phyloP scores from a whole-genome alignment of 1,140 invertebrate species.

The Heliothis virescens region DNA sequence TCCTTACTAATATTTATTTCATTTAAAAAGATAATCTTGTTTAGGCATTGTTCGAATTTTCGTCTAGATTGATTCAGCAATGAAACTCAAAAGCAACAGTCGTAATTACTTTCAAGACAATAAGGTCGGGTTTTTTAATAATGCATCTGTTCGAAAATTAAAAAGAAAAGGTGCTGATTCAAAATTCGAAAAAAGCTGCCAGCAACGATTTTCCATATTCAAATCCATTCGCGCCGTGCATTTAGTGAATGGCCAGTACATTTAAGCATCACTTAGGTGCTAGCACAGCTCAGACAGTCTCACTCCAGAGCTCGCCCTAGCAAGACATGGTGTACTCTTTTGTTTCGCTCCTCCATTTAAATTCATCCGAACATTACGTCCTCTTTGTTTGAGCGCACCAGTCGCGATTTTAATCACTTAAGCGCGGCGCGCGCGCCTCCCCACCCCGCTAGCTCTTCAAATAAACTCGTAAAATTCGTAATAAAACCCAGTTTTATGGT shows the following conservation, averaged over 20 bases:
- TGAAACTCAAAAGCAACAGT: no score
- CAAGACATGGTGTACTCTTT: conserved; percentile 56
- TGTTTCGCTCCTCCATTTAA: conserved; percentile 73
- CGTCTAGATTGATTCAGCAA: no score
- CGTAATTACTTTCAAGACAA: no score
- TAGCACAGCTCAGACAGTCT: conserved; percentile 27
- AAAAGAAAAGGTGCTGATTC: no score
- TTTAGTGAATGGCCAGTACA: background rate
- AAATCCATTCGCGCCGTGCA: background rate
- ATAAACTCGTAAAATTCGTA: conserved; percentile 62
- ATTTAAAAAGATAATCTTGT: no score
- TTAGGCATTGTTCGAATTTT: no score
- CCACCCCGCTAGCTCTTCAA: conserved; percentile 50
- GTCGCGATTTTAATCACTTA: conserved; percentile 80
- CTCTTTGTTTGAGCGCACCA: conserved; percentile 69
- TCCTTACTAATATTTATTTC: no score
- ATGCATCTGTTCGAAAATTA: no score
- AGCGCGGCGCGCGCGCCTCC: conserved; percentile 58
- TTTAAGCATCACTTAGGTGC: conserved; percentile 20
- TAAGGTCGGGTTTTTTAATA: no score
- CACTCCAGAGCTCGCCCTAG: conserved; percentile 29
- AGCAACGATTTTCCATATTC: background rate
- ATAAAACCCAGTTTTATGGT: conserved; percentile 60
- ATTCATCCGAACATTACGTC: conserved; percentile 77
- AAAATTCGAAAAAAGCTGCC: background rate